phyloP scores from a whole-genome alignment of 2,113 vertebrate species.

The Merops nubicus region DNA sequence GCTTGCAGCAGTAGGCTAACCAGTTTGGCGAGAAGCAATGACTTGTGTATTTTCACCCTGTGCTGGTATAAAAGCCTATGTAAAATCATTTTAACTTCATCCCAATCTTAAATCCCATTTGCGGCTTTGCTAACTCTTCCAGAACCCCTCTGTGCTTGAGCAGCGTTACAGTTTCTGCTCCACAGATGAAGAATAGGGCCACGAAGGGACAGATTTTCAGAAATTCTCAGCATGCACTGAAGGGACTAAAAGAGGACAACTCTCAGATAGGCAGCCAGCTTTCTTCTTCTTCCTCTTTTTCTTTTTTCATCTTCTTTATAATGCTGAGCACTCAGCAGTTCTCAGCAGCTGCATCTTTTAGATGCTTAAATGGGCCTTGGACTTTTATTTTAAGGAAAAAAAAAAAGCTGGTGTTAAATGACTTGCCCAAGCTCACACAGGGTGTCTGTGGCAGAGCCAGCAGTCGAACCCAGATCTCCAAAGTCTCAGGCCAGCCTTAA shows the following conservation, averaged over 20 bases:
- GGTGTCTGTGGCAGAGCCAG: slow-evolving; percentile 48
- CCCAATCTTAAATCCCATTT: rapidly evolving
- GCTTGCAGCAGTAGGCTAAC: background rate
- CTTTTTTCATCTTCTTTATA: background rate
- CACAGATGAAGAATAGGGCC: background rate
- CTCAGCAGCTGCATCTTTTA: background rate
- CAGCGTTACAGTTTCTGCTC: background rate
- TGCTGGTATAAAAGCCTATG: background rate
- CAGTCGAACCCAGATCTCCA: background rate
- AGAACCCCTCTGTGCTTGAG: background rate
- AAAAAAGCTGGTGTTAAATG: background rate
- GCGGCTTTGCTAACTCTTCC: background rate
- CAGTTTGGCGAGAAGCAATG: background rate
- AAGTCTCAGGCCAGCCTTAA: slow-evolving; percentile 45
- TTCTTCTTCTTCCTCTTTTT: background rate
- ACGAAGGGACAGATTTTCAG: background rate
- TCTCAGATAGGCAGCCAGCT: slow-evolving; percentile 34
- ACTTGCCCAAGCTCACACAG: slow-evolving; percentile 45
- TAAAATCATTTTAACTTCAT: background rate
- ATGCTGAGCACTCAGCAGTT: slow-evolving; percentile 15
- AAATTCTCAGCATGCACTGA: background rate
- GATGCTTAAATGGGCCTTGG: background rate
- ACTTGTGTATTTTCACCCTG: background rate
- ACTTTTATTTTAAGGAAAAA: background rate
- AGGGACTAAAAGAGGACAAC: background rate